Evolutionary conservation across 2,797 vertebrate species (phyloP).

Genomic region (Limnodromus scolopaceus): DNA sequence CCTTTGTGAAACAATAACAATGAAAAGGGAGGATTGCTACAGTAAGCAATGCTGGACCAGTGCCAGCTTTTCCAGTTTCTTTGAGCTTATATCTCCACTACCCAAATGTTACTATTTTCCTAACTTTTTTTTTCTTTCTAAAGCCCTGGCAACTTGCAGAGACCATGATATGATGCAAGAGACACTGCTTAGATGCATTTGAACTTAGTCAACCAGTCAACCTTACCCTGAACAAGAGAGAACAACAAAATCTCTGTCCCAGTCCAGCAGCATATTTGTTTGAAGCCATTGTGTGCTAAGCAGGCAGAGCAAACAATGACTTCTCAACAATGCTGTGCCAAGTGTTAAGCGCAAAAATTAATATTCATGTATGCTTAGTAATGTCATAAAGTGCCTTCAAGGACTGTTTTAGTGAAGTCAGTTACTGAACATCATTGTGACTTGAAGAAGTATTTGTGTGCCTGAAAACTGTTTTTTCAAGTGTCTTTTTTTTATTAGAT

Average conservation of each 20-base stretch:
- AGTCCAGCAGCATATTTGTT: not conserved
- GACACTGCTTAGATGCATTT: not conserved
- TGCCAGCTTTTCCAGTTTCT: not conserved
- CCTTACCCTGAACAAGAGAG: not conserved
- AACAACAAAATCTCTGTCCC: not conserved
- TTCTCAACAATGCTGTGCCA: not conserved
- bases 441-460: not conserved
- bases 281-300: not conserved
- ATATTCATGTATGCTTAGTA: not conserved
- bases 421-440: not conserved
- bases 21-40: not conserved
- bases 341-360: not conserved
- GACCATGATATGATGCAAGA: not conserved
- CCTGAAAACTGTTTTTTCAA: not conserved
- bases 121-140: not conserved
- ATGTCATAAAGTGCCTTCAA: not conserved
- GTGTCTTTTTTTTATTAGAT: not conserved
- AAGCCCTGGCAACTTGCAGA: not conserved
- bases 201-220: not conserved
- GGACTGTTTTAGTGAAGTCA: not conserved
- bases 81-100: not conserved
- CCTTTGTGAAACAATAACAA: not conserved
- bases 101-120: not conserved
- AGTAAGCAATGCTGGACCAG: not conserved
- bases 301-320: conserved; percentile 4